phyloP scores from a whole-genome alignment of 2,888 invertebrate genomes.

The Axea sp. region DNA sequence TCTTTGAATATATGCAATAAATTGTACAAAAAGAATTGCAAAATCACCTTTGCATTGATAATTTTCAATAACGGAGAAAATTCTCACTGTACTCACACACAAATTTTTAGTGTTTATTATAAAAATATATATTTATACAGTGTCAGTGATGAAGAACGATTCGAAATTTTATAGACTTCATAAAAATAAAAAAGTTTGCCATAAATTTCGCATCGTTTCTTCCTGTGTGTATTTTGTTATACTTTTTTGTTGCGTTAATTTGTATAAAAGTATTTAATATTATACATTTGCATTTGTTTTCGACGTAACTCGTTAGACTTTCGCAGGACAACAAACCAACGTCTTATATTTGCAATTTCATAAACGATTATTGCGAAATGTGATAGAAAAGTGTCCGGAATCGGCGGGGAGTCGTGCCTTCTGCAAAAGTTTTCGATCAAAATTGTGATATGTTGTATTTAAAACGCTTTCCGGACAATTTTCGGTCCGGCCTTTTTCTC shows the following conservation, averaged over 20 bases:
- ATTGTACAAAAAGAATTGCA: no score
- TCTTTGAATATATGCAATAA: no score
- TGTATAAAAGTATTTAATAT: constrained; percentile 43
- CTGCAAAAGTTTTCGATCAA: constrained; percentile 45
- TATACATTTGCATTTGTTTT: constrained; percentile 13
- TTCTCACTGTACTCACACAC: no score
- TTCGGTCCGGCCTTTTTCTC: constrained; percentile 6
- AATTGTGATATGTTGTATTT: constrained; percentile 51
- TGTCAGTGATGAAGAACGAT: constrained; percentile 26
- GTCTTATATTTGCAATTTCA: constrained; percentile 1
- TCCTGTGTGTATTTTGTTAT: constrained; percentile 51
- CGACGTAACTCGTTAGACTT: constrained; percentile 3
- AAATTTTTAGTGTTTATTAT: background rate
- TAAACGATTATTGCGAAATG: background rate
- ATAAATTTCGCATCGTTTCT: constrained; percentile 11
- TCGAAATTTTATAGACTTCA: constrained; percentile 5
- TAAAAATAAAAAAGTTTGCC: background rate
- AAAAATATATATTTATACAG: constrained; percentile 38
- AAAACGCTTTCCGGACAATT: constrained; percentile 33
- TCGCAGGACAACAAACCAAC: background rate
- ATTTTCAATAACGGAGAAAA: no score
- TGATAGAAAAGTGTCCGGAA: constrained; percentile 23
- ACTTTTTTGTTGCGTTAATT: constrained; percentile 51
- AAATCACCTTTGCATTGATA: background rate
- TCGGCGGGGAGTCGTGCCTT: constrained; percentile 39